These are phyloP conservation scores for Pholis gunnellus DNA, from an alignment of 2,113 vertebrate species.

Conservation along the genomic window DNA sequence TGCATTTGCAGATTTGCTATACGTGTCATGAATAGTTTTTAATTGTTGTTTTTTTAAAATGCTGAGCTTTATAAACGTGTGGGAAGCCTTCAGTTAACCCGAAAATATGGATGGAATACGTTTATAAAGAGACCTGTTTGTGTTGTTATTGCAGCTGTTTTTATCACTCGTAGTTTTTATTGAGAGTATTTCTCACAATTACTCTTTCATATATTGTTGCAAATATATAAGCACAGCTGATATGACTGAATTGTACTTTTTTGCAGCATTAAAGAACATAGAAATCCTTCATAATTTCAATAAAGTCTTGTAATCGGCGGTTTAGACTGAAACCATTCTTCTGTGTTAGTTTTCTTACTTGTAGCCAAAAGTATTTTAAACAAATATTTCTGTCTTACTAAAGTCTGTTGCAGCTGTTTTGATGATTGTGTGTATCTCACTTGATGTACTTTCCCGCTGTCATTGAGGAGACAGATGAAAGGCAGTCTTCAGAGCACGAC, in stretches of 20 bases:
- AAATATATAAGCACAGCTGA: background rate
- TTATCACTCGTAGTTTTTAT: too few relatives aligned
- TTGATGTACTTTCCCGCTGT: background rate
- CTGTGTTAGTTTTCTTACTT: background rate
- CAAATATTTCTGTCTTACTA: background rate
- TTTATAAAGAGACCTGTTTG: background rate
- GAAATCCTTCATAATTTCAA: too few relatives aligned
- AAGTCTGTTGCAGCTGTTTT: slow-evolving; percentile 3
- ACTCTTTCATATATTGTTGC: background rate
- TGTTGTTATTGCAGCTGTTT: background rate
- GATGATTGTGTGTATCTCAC: background rate
- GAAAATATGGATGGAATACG: background rate
- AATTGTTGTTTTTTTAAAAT: slow-evolving; percentile 1
- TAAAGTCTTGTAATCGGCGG: background rate
- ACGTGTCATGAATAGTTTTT: background rate
- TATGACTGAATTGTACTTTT: background rate
- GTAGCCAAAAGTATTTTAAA: background rate
- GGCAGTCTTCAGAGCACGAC: slow-evolving; percentile 46
- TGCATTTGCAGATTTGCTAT: background rate
- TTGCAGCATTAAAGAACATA: background rate
- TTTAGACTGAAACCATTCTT: background rate
- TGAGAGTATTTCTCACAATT: too few relatives aligned
- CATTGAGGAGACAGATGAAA: slow-evolving; percentile 46
- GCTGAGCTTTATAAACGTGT: background rate
- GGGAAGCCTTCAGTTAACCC: background rate